phyloP scores from a whole-genome alignment of 2,888 invertebrate species.

The Leptinotarsa peninsularis region DNA sequence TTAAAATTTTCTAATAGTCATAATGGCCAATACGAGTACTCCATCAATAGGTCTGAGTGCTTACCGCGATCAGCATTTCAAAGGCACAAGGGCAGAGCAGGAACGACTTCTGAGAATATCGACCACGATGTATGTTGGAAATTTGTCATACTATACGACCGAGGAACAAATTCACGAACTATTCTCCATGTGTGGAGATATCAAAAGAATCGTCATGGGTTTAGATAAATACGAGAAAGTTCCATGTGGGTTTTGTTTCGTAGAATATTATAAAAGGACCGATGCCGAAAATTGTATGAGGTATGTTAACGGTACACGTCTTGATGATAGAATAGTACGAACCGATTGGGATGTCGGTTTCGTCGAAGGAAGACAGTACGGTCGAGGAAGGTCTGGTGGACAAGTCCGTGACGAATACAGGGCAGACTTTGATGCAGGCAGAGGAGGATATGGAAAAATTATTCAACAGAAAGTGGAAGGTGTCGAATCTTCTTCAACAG shows the following conservation, averaged over 20 bases:
- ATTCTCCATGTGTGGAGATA: constrained; percentile 95
- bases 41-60: constrained; percentile 86
- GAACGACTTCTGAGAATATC: constrained; percentile 81
- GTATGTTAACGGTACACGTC: constrained; percentile 94
- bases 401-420: constrained; percentile 97
- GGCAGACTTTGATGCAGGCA: constrained; percentile 94
- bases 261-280: constrained; percentile 86
- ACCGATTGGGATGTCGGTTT: constrained; percentile 98
- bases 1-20: too few relatives aligned
- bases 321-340: constrained; percentile 96
- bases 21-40: constrained; percentile 55
- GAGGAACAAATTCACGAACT: constrained; percentile 98
- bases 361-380: background rate
- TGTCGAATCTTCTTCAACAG: too few relatives aligned
- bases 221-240: constrained; percentile 97
- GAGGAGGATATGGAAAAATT: constrained; percentile 97
- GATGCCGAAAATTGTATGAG: constrained; percentile 88
- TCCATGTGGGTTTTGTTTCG: constrained; percentile 99
- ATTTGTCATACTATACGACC: constrained; percentile 97
- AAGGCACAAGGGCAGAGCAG: constrained; percentile 92
- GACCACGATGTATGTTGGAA: constrained; percentile 94
- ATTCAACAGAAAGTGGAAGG: constrained; percentile 81
- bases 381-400: background rate
- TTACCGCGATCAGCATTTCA: constrained; percentile 95
- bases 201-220: constrained; percentile 96